phyloP scores from a whole-genome alignment of 2,888 invertebrate species.

The Polydrusus cervinus region DNA sequence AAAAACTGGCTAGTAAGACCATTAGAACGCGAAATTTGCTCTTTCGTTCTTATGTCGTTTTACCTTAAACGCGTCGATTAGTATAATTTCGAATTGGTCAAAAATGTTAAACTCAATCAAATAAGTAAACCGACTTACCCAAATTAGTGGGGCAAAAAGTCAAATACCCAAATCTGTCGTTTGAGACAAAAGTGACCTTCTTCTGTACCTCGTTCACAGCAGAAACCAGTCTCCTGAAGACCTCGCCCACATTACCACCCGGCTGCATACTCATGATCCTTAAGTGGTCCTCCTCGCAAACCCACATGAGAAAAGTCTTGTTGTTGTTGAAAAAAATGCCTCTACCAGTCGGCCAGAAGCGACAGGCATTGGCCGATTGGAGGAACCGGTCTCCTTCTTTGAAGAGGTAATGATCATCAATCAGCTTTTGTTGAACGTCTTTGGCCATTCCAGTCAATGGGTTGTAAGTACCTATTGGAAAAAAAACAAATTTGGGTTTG shows the following conservation, averaged over 20 bases:
- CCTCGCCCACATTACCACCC: conserved; percentile 91
- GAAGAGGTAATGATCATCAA: conserved; percentile 97
- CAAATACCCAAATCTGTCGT: conserved; percentile 78
- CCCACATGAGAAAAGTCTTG: conserved; percentile 97
- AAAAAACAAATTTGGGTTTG: neutral
- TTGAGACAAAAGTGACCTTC: conserved; percentile 74
- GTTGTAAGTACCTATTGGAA: conserved; percentile 79
- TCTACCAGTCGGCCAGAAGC: conserved; percentile 66
- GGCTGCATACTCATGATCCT: conserved; percentile 98
- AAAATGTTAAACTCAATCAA: too few relatives aligned
- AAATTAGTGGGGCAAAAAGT: conserved; percentile 85
- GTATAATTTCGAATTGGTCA: too few relatives aligned
- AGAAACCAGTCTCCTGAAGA: conserved; percentile 74
- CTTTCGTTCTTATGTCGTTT: too few relatives aligned
- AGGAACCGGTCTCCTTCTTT: conserved; percentile 86
- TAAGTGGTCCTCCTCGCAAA: conserved; percentile 98
- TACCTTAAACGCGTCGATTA: too few relatives aligned
- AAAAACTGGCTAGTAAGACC: too few relatives aligned
- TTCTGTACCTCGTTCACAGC: conserved; percentile 74
- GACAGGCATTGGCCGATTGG: conserved; percentile 45
- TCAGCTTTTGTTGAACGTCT: conserved; percentile 93
- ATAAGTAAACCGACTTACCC: conserved; percentile 67
- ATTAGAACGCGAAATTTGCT: too few relatives aligned
- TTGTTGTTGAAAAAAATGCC: conserved; percentile 78
- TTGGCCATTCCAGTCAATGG: conserved; percentile 95